phyloP scores from a whole-genome alignment of 2,888 invertebrate genomes.

The Pyralis farinalis region DNA sequence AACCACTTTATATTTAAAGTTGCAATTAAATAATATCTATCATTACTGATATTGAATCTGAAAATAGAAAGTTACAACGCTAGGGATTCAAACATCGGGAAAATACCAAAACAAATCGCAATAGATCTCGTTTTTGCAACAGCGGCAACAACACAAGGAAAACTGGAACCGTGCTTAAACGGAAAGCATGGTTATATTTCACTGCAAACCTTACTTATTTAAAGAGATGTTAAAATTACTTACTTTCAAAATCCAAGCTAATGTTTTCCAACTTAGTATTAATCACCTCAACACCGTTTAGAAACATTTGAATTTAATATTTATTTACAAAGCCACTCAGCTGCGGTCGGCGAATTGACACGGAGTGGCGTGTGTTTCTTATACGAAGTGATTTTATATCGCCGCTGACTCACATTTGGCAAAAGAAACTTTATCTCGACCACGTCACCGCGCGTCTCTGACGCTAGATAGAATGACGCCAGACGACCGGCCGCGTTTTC shows the following conservation, averaged over 20 bases:
- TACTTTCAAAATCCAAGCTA: slow-evolving; percentile 50
- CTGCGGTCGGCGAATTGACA: slow-evolving; percentile 32
- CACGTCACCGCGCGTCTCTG: slow-evolving; percentile 55
- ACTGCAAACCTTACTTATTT: no score
- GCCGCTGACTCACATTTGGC: slow-evolving; percentile 66
- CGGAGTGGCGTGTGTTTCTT: slow-evolving; percentile 48
- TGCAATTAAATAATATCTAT: no score
- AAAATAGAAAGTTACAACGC: no score
- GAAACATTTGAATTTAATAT: slow-evolving; percentile 49
- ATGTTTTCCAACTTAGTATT: slow-evolving; percentile 58
- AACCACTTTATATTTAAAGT: no score
- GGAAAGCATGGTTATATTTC: no score
- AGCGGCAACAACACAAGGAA: no score
- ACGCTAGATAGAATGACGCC: slow-evolving; percentile 57
- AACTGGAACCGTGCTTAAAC: no score
- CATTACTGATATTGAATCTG: no score
- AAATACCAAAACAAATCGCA: no score
- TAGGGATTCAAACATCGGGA: no score
- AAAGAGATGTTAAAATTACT: slow-evolving; percentile 26
- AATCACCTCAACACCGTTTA: slow-evolving; percentile 58
- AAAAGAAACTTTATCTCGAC: slow-evolving; percentile 45
- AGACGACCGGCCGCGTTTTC: slow-evolving; percentile 21
- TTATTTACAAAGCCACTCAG: slow-evolving; percentile 22
- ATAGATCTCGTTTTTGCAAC: no score
- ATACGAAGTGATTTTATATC: slow-evolving; percentile 59